phyloP scores from a whole-genome alignment of 2,113 vertebrate species.

The Pionites leucogaster region DNA sequence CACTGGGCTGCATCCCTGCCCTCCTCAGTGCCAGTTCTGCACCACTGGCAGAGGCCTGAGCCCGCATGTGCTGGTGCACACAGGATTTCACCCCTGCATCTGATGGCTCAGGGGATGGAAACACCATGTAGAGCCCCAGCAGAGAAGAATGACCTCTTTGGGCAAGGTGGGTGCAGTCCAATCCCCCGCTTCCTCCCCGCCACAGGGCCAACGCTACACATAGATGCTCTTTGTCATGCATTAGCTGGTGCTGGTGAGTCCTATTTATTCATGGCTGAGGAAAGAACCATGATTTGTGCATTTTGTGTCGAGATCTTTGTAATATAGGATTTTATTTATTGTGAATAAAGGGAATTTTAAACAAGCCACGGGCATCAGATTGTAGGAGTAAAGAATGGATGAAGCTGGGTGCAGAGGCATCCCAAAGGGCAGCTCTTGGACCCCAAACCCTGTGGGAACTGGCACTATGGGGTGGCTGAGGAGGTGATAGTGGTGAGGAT shows the following conservation, averaged over 20 bases:
- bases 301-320: conserved; percentile 27
- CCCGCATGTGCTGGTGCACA: rapidly evolving
- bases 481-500: rapidly evolving
- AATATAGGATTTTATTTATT: conserved; percentile 67
- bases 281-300: neutral
- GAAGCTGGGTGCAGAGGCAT: neutral
- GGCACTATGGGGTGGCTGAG: rapidly evolving
- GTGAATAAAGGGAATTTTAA: conserved; percentile 34
- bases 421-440: neutral
- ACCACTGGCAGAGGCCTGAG: neutral
- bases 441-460: neutral
- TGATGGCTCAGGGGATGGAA: neutral
- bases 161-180: neutral
- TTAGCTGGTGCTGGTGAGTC: neutral
- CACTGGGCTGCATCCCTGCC: neutral
- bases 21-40: neutral
- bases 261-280: neutral
- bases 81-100: neutral
- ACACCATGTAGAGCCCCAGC: neutral
- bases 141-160: neutral
- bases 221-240: conserved; percentile 1
- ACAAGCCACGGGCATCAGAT: too few species aligned
- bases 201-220: neutral
- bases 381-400: neutral
- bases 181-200: neutral